Conservation (phyloP, 2,113 vertebrate species). For the Myotis yumanensis region DNA sequence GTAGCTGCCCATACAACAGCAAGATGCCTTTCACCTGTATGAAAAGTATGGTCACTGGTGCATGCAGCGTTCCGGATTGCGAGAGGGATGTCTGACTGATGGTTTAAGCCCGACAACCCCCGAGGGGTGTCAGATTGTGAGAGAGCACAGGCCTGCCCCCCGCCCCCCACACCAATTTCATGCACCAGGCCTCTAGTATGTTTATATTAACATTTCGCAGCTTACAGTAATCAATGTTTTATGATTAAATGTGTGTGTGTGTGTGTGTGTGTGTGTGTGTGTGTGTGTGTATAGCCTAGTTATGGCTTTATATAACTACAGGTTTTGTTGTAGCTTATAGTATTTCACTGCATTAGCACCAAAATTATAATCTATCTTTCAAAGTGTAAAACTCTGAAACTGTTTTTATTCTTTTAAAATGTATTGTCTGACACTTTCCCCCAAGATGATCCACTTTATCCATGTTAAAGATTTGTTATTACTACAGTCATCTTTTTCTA, state of each 20-base stretch:
- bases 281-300: background rate
- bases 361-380: background rate
- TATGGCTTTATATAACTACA: background rate
- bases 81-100: too few species aligned
- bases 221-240: background rate
- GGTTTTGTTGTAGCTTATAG: background rate
- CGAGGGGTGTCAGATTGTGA: too few species aligned
- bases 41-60: too few species aligned
- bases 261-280: background rate
- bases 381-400: background rate
- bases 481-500: background rate
- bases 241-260: background rate
- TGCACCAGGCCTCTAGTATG: background rate
- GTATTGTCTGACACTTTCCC: background rate
- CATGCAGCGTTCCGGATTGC: too few species aligned
- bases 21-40: too few species aligned
- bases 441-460: background rate
- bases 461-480: constrained; percentile 1
- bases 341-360: background rate
- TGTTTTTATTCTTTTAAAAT: constrained; percentile 41
- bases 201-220: background rate
- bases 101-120: too few species aligned
- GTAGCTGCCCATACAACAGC: too few species aligned
- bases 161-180: too few species aligned
- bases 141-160: too few species aligned